phyloP scores from a whole-genome alignment of 1,140 invertebrate species.

The Hypsibius dujardini region DNA sequence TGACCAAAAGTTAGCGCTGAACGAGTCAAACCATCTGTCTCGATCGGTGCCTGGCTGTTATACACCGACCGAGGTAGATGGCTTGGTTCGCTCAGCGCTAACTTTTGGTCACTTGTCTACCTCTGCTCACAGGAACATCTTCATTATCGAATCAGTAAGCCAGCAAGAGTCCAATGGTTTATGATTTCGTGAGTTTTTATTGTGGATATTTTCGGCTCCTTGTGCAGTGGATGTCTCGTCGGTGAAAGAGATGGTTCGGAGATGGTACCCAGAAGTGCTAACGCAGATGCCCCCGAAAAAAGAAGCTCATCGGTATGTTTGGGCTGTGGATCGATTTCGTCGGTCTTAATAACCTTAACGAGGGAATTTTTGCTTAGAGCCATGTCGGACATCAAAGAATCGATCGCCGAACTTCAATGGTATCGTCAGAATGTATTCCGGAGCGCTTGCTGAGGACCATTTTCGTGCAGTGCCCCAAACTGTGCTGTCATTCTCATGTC shows the following conservation, averaged over 20 bases:
- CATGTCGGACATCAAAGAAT: background rate
- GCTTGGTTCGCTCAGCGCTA: background rate
- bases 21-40: background rate
- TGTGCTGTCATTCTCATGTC: no score
- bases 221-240: constrained; percentile 64
- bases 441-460: no score
- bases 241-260: constrained; percentile 54
- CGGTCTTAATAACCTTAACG: no score
- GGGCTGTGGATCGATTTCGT: no score
- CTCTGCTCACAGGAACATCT: constrained; percentile 45
- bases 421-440: constrained; percentile 6
- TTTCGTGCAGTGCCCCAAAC: no score
- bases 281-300: background rate
- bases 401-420: background rate
- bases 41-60: no score
- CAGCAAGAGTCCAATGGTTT: background rate
- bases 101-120: background rate
- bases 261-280: background rate
- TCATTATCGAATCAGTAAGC: constrained; percentile 56
- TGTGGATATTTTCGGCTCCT: background rate
- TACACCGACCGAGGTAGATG: no score
- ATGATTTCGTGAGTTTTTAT: background rate
- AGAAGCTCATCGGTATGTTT: background rate
- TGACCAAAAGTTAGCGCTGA: background rate
- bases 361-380: background rate